phyloP scores from a whole-genome alignment of 2,113 vertebrate species.

The Alethe castanea region DNA sequence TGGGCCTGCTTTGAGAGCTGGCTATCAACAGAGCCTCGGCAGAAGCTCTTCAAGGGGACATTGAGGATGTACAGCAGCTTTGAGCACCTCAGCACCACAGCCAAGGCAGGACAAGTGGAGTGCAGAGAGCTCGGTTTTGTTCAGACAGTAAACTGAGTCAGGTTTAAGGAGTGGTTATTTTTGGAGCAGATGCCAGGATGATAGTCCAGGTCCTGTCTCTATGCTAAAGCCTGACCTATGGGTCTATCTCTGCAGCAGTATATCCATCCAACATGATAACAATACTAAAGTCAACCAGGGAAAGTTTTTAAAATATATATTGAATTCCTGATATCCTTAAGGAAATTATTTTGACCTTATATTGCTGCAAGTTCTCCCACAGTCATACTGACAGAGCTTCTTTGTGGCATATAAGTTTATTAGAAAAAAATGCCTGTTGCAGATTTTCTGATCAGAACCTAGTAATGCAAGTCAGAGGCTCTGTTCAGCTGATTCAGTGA shows the following conservation, averaged over 20 bases:
- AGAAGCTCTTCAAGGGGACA: neutral
- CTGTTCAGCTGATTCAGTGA: constrained; percentile 67
- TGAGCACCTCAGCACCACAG: neutral
- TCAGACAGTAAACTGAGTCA: constrained; percentile 12
- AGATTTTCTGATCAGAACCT: constrained; percentile 66
- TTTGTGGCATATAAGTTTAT: constrained; percentile 64
- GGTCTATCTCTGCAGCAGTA: constrained; percentile 13
- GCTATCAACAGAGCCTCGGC: neutral
- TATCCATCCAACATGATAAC: constrained; percentile 24
- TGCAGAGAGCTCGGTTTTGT: neutral
- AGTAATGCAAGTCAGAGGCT: constrained; percentile 61
- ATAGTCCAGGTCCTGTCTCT: neutral
- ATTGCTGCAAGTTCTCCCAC: constrained; percentile 41
- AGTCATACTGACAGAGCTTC: constrained; percentile 49
- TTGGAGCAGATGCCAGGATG: neutral
- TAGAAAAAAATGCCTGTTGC: constrained; percentile 56
- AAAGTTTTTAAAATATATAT: constrained; percentile 40
- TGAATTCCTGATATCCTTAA: constrained; percentile 51
- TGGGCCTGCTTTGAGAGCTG: neutral
- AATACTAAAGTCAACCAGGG: neutral
- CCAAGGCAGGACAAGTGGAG: neutral
- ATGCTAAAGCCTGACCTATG: neutral
- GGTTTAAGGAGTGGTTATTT: neutral
- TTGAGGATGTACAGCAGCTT: neutral
- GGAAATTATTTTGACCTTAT: constrained; percentile 68